Evolutionary conservation across 2,797 vertebrate species (phyloP), one percentile per base, ranked within the genome.

Genomic region (Danio choprae): DNA sequence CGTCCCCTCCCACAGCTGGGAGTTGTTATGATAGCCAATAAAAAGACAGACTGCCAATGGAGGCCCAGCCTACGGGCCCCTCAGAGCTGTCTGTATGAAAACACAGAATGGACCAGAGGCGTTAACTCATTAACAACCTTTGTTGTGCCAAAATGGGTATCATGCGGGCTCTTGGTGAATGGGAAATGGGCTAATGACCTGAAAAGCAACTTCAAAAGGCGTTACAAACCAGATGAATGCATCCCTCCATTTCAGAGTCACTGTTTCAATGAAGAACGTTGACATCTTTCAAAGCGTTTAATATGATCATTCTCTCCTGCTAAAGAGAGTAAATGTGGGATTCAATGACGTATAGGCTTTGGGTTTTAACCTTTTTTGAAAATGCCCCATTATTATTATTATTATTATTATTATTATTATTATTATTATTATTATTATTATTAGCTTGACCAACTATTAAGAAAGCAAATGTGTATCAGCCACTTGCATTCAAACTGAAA

Each of bases 1-100:
- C 62, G 76, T 88, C 89, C 94, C 93, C 92, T 92, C 93, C 89
- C 92, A 93, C 95, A 95, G 94, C 93, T 96, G 95, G 94, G 92
- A 91, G 88, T 85, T 87, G 89, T 90, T 88, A 95, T 90, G 92
- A 92, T 83, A 83, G 88, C 88, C 86, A 85, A 92, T 91, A 93
- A 95, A 94, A 88, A 83, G 83, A 84, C 81, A 87, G 79, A 85
- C 86, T 88, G 59, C 91, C 90, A 86, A 85, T 83, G 77, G 83
- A 85, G 83, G 80, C 36, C 74, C 62, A 60, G 84, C 77, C 81
- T 62, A 62, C 53, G 75, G 83, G 67, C 81, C 79, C 77, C 83
- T 74, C 72, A 81, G 50, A 73, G 75, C 79, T 73, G 84, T 55
- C 79, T 82, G 83, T 67, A 85, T 84, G 79, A 89, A 89, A 82